Evolutionary conservation across 2,797 vertebrate species (phyloP), one percentile per base, ranked within the genome.

Genomic region (Lepus townsendii): DNA sequence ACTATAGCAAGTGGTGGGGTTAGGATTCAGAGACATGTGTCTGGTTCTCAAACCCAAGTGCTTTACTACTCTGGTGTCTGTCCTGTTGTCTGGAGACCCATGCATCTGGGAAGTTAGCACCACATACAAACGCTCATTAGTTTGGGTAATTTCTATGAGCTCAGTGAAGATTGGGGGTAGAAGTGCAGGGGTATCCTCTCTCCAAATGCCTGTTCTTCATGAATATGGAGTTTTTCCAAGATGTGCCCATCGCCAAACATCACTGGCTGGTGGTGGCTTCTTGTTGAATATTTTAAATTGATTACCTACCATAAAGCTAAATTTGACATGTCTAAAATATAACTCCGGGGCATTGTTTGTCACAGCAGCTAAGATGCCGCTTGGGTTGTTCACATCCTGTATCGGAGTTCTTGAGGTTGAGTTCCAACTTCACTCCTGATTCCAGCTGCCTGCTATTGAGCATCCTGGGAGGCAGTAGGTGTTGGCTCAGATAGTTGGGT

Each of bases 1-100:
- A 85, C 14, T 76, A 60, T 8, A 96, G 38, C 69, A 52, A 90
- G 50, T 73, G 20, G 69, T 20, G 72, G 62, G 84, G 16, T 19
- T 72, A 20, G 12, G 65, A 73, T 68, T 82, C 50, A 86, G 68
- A 88, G 32, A 94, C 66, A 92, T 84, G 30, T 57, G 17, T 73
- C 68, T 72, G 30, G 19, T 71, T 84, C 73, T 24, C 62, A 77
- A 83, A 73, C 3, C 13, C 27, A 14, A 3, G 16, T 57, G 3
- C 14, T 35, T 86, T 42, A 30, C 13, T 71, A 17, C 60, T 86
- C 52, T 71, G 71, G 30, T 77, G 65, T 92, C 30, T 83, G 27
- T 78, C 4, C 47, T 72, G 14, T 27, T 47, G 42, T 47, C 69
- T 38, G 16, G 8, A 80, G 30, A 76, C 19, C n/a, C 35, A 22